These are phyloP conservation scores for Latrodectus geometricus DNA, from an alignment of 1,140 invertebrate genomes.

Conservation along the genomic window DNA sequence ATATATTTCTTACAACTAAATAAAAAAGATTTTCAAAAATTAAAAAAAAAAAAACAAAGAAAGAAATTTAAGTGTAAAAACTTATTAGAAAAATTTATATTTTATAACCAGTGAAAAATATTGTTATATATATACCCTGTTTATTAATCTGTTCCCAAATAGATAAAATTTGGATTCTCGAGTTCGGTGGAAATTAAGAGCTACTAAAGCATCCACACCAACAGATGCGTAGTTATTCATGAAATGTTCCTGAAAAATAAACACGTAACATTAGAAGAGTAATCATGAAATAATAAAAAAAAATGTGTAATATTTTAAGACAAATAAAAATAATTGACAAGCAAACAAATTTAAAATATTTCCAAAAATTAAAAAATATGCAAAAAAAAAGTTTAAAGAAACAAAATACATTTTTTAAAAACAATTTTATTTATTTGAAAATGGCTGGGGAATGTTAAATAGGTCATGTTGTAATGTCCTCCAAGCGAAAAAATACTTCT, in stretches of 20 bases:
- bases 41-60: background rate
- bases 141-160: slow-evolving; percentile 89
- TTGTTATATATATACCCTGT: slow-evolving; percentile 77
- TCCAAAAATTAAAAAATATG: background rate
- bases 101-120: background rate
- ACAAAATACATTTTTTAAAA: background rate
- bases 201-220: slow-evolving; percentile 93
- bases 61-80: background rate
- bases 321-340: background rate
- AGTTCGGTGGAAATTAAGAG: slow-evolving; percentile 91
- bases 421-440: background rate
- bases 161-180: slow-evolving; percentile 88
- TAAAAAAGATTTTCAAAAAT: background rate
- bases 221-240: slow-evolving; percentile 96
- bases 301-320: background rate
- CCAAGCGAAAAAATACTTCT: no score
- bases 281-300: background rate
- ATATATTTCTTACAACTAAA: no score
- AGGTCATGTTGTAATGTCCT: no score
- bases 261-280: background rate
- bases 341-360: background rate
- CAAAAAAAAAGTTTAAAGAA: background rate
- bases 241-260: slow-evolving; percentile 71
- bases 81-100: background rate
- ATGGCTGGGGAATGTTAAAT: no score